phyloP scores from a whole-genome alignment of 2,113 vertebrate species.

The Saguinus midas region DNA sequence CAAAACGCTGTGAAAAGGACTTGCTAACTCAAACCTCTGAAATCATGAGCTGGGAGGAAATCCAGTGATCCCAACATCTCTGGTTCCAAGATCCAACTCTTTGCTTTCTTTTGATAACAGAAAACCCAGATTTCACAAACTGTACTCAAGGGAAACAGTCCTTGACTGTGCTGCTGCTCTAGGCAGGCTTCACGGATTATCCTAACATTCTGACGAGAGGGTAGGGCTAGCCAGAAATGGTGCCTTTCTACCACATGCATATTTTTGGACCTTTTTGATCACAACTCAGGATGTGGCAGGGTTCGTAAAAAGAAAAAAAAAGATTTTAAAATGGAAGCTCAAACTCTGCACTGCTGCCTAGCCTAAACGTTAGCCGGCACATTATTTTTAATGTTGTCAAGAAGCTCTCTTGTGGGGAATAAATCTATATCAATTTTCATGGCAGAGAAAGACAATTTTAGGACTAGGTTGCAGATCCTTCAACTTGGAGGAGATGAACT shows the following conservation, averaged over 20 bases:
- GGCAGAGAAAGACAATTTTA: neutral
- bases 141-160: neutral
- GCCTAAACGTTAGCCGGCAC: neutral
- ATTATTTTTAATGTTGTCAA: neutral
- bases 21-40: neutral
- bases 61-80: neutral
- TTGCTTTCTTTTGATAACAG: neutral
- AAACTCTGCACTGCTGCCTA: neutral
- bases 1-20: neutral
- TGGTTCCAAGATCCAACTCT: neutral
- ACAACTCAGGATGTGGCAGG: neutral
- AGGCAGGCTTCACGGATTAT: accelerated
- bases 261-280: neutral
- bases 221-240: neutral
- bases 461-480: neutral
- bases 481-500: neutral
- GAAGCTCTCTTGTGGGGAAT: neutral
- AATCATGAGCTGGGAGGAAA: neutral
- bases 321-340: neutral
- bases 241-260: neutral
- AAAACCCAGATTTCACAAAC: neutral
- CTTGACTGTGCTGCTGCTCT: accelerated
- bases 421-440: neutral
- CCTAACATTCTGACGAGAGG: neutral
- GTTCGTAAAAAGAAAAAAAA: neutral